Base-by-base conservation (phyloP, 2,113 vertebrate genomes). In the Mesembrinibis cayennensis region DNA sequence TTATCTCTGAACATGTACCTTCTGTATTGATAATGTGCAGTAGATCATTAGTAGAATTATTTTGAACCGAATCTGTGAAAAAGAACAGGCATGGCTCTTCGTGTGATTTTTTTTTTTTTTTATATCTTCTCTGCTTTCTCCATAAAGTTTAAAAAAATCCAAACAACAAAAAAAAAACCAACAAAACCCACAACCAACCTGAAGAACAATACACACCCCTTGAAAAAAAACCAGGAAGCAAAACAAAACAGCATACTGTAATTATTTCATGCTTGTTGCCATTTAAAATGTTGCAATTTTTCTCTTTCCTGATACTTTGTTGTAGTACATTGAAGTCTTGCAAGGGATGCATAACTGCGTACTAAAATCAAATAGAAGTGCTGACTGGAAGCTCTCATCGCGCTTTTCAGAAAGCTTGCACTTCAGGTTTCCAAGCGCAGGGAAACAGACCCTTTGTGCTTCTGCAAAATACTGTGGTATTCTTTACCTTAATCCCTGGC, bases 401-500 rank as follows among this genome's bases (percentile, higher is more conserved):
- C 6, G 4, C 56, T 58, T 87, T 86, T 56, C 67, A 47, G 42
- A 69, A 67, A 50, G 49, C 72, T 88, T 71, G 47, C 16, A 1
- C 7, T 1, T 36, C 9, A 61, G 72, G 23, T 87, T 85, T 52
- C 44, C 44, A 52, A 22, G 74, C 12, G 16, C 47, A 62, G 36
- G 69, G 71, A 66, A 82, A 36, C 12, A 82, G 45, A 61, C 13
- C 32, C 52, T 72, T 86, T 62, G 59, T 94, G 71, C 56, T 80
- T 79, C 56, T 88, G 62, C 72, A 32, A 27, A 69, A 44, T 32
- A 4, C 17, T 49, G 29, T 47, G 38, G 19, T 71, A 16, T 71
- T 87, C 66, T 95, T 90, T 84, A 85, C 89, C 74, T 95, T 93
- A 44, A 50, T 49, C 36, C 61, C 59, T 42, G 58, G 62, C 86